Conservation (phyloP, 2,113 vertebrate species). For the Vireo altiloquus region DNA sequence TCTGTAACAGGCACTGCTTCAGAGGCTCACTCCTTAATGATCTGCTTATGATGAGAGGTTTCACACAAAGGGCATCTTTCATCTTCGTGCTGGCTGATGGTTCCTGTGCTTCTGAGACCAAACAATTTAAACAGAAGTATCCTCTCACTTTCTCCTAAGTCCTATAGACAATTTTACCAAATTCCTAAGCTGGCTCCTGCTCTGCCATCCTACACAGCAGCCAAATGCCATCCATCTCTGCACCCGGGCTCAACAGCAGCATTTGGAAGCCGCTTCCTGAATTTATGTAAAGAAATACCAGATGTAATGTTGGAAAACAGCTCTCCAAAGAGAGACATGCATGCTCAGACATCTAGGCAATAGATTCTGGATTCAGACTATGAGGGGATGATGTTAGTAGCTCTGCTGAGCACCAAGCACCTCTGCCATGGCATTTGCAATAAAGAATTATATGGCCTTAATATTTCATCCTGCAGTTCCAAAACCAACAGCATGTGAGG, state of each 20-base stretch:
- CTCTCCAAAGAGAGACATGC: not conserved
- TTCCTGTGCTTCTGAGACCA: not conserved
- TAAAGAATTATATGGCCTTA: not conserved
- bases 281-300: not conserved
- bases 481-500: not conserved
- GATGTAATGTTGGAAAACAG: not conserved
- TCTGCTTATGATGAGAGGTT: not conserved
- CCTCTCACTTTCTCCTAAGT: not conserved
- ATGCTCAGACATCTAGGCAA: not conserved
- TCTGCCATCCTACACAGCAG: not conserved
- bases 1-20: not conserved
- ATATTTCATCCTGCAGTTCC: not conserved
- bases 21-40: not conserved
- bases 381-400: not conserved
- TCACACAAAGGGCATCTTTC: not conserved
- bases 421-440: not conserved
- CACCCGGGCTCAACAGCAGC: not conserved
- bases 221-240: rapidly evolving
- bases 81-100: not conserved
- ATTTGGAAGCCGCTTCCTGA: not conserved
- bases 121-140: not conserved
- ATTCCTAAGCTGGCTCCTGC: not conserved
- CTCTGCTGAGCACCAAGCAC: not conserved
- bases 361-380: not conserved
- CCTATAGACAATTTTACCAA: not conserved